A percentile compares a stretch with the other conserved stretches of the same genome.
Evolutionary conservation across 2,113 vertebrate species (phyloP).

Genomic region (Rhynchomys soricoides): DNA sequence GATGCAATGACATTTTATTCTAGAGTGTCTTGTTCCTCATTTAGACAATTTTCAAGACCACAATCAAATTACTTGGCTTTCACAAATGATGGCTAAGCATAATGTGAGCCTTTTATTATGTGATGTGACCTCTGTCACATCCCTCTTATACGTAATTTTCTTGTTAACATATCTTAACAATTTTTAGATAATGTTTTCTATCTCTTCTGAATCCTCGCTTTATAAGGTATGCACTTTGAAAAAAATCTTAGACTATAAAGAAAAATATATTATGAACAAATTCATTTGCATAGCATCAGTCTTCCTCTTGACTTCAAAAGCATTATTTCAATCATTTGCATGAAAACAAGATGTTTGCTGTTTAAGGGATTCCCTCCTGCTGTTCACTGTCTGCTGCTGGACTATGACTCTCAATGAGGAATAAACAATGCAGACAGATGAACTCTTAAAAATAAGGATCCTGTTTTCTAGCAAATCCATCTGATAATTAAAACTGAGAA

Average conservation of each 20-base stretch:
- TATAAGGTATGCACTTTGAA: slow-evolving; percentile 1
- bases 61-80: slow-evolving; percentile 20
- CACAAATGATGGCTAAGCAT: background rate
- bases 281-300: slow-evolving; percentile 59
- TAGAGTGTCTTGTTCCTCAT: background rate
- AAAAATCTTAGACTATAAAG: background rate
- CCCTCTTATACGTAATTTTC: slow-evolving; percentile 30
- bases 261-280: slow-evolving; percentile 41
- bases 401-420: slow-evolving; percentile 59
- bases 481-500: slow-evolving; percentile 71
- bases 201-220: slow-evolving; percentile 21
- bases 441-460: slow-evolving; percentile 61
- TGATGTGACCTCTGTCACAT: background rate
- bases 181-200: slow-evolving; percentile 41
- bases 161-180: slow-evolving; percentile 22
- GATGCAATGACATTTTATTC: background rate
- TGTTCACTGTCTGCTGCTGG: slow-evolving; percentile 41
- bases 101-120: slow-evolving; percentile 12
- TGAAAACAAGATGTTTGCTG: slow-evolving; percentile 72
- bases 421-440: slow-evolving; percentile 55
- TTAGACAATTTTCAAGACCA: background rate
- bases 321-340: slow-evolving; percentile 57
- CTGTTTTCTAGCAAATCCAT: slow-evolving; percentile 63
- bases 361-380: slow-evolving; percentile 62
- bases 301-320: slow-evolving; percentile 63